Conservation (phyloP, 2,888 invertebrate species). For the Phymatocera aterrima region DNA sequence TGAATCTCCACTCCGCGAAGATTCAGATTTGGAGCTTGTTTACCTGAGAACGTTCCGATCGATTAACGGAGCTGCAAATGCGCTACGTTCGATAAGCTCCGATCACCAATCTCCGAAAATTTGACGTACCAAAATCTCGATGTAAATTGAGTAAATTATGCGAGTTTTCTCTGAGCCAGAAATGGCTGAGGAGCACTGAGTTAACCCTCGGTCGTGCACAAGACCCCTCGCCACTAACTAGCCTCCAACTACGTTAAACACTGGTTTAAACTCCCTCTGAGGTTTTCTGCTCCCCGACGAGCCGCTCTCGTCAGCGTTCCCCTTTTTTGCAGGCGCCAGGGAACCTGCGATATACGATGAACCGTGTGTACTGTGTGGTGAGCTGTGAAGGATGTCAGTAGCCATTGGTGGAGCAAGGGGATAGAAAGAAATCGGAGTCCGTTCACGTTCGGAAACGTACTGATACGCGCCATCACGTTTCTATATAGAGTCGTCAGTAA, state of each 20-base stretch:
- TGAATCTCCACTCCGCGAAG: not conserved
- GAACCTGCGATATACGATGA: not conserved
- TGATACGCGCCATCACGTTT: conserved; percentile 36
- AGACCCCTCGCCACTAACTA: conserved; percentile 64
- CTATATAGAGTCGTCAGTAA: conserved; percentile 27
- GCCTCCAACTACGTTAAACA: conserved; percentile 69
- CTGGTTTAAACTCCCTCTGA: conserved; percentile 65
- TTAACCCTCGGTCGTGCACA: conserved; percentile 52
- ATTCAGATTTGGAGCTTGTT: not conserved
- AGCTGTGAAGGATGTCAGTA: conserved; percentile 11
- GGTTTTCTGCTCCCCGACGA: conserved; percentile 43
- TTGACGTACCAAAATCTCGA: not conserved
- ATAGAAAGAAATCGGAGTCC: conserved; percentile 17
- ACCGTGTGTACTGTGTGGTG: not conserved
- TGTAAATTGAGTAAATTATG: not conserved
- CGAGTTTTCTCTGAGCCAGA: not conserved
- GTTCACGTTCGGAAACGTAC: conserved; percentile 31
- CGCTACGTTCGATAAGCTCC: not conserved
- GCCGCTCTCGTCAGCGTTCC: conserved; percentile 33
- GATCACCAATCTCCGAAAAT: not conserved
- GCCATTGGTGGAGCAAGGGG: not conserved
- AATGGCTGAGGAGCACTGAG: conserved; percentile 60
- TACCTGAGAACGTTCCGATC: not conserved
- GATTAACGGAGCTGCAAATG: not conserved
- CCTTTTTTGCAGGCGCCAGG: conserved; percentile 5